Evolutionary conservation across 2,888 invertebrate genomes (phyloP).

Genomic region (Allacma fusca): DNA sequence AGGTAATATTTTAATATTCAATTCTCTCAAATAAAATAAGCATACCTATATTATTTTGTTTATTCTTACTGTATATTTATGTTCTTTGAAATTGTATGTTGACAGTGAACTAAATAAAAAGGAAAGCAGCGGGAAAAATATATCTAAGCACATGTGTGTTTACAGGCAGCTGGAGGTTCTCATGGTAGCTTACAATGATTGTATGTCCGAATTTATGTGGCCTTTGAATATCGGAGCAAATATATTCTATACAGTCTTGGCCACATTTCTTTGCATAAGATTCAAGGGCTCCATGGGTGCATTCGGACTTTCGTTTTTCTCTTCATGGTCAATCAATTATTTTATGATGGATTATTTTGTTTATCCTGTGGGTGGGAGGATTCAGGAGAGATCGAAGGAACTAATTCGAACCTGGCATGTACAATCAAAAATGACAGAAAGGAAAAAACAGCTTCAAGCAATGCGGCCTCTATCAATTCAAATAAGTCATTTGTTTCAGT

Average conservation of each 20-base stretch:
- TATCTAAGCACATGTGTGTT: not conserved
- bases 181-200: not conserved
- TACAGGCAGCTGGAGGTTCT: not conserved
- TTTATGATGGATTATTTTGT: not conserved
- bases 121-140: not conserved
- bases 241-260: not conserved
- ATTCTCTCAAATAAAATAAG: no score
- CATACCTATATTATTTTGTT: no score
- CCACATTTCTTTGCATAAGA: conserved; percentile 1
- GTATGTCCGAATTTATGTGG: not conserved
- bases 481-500: not conserved
- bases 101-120: not conserved
- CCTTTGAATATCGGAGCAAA: not conserved
- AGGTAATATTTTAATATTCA: not conserved
- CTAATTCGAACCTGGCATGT: not conserved
- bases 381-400: not conserved
- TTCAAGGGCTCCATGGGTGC: not conserved
- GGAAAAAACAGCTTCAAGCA: no score
- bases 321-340: not conserved
- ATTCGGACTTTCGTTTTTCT: not conserved
- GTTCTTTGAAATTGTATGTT: no score
- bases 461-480: no score
- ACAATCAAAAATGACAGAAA: not conserved
- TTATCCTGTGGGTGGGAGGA: not conserved
- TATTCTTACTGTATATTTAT: no score